phyloP scores from a whole-genome alignment of 2,797 vertebrate species.

The Buceros bicornis region DNA sequence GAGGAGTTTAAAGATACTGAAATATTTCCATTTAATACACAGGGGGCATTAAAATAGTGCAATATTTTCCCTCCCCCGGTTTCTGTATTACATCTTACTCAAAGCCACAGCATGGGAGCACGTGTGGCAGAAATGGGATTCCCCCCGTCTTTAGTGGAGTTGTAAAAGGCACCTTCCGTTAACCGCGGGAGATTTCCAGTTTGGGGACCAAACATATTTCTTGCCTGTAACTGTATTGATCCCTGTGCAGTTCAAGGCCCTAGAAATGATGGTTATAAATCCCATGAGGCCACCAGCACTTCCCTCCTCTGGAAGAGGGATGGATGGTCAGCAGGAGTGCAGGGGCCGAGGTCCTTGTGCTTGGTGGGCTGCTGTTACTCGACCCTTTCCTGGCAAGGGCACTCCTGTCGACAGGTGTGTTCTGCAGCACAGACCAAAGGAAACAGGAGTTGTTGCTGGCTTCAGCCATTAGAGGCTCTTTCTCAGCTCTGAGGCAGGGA shows the following conservation, averaged over 20 bases:
- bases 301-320: background rate
- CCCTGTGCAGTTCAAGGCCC: background rate
- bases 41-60: background rate
- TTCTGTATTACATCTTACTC: background rate
- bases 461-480: background rate
- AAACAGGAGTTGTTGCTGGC: background rate
- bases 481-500: background rate
- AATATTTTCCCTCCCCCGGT: background rate
- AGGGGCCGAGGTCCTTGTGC: background rate
- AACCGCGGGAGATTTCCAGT: background rate
- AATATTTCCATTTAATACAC: background rate
- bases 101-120: background rate
- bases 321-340: background rate
- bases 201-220: background rate
- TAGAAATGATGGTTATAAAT: conserved; percentile 22
- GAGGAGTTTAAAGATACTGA: background rate
- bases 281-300: background rate
- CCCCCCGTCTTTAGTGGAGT: background rate
- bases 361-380: background rate
- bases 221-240: background rate
- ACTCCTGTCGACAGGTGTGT: background rate
- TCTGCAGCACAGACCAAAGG: background rate
- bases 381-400: background rate
- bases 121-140: background rate
- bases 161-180: background rate